These are phyloP conservation scores for Cyrtodaria siliqua DNA, from an alignment of 2,888 invertebrate species.

Conservation along the genomic window DNA sequence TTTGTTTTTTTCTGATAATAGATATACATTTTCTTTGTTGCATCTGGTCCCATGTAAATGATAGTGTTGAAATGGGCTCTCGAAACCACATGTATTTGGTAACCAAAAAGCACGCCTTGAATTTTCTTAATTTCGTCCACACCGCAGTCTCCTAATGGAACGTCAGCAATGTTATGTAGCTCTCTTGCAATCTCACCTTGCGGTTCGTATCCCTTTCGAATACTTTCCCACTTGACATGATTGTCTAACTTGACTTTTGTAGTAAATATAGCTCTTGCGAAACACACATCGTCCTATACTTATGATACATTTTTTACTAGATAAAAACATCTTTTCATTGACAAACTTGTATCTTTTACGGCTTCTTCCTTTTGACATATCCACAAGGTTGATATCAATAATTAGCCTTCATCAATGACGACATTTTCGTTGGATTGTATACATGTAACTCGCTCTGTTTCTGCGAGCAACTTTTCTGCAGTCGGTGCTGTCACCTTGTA, in stretches of 20 bases:
- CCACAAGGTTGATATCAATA: constrained; percentile 43
- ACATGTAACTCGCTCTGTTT: constrained; percentile 34
- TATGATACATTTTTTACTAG: constrained; percentile 44
- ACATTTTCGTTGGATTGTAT: constrained; percentile 38
- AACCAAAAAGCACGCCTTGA: constrained; percentile 23
- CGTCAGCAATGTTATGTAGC: constrained; percentile 31
- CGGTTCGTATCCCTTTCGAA: constrained; percentile 25
- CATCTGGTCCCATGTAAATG: constrained; percentile 25
- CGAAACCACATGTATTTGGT: constrained; percentile 38
- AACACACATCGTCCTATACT: constrained; percentile 51
- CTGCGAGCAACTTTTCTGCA: constrained; percentile 18
- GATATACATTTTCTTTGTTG: constrained; percentile 17
- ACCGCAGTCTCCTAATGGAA: constrained; percentile 33
- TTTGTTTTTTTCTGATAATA: constrained; percentile 17
- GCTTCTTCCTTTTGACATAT: constrained; percentile 35
- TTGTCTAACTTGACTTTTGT: constrained; percentile 48
- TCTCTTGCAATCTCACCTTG: constrained; percentile 35
- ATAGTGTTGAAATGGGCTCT: constrained; percentile 44
- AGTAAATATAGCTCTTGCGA: constrained; percentile 54
- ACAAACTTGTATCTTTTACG: constrained; percentile 35
- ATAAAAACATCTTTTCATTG: constrained; percentile 33
- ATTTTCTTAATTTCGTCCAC: constrained; percentile 40
- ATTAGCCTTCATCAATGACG: constrained; percentile 41
- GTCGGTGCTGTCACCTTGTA: constrained; percentile 13
- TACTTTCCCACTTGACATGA: constrained; percentile 43